Evolutionary conservation across 2,888 invertebrate genomes (phyloP), one percentile per base, ranked within the genome.

Genomic region (Lepidonotus clava): DNA sequence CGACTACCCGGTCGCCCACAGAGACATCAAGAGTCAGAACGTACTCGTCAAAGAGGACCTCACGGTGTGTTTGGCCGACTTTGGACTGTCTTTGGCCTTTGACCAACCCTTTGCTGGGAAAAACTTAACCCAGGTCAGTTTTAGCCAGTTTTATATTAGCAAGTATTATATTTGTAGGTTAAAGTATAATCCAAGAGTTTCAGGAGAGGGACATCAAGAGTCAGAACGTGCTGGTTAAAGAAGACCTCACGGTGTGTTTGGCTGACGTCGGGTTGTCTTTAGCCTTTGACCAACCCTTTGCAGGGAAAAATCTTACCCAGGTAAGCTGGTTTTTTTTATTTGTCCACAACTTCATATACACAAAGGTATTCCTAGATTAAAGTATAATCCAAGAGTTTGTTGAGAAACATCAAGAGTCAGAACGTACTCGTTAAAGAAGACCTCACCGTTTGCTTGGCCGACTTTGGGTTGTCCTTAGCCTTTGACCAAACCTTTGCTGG

Each of bases 11-110:
- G 51, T 80, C 4, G 80, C 41, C 1, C 80, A 80, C 80, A 40
- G 80, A 28, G 80, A 80, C 80, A 51, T 80, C 80, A 80, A 80
- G 51, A 80, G 80, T 21, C 14, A 51, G 24, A 80, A 80, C 21
- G 80, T 80, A 6, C 46, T 80, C 24, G 41, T 80, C 8, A 80
- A 40, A 41, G 46, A 24, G 6, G 46, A 80, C 24, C 41, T 21
- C 8, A 41, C 80, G 14, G 46, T 51, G 6, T 80, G 80, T 24
- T 28, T 80, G 18, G 80, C 80, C 11, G 80, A 80, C 46, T 80
- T 80, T 24, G 80, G 80, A 18, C 80, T 80, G 1, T 18, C 80
- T 8, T 24, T 80, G 8, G 14, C 41, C 28, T 80, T 80, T n/a
- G 38, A 71, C 38, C 11, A 38, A 18, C 8, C 36, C 14, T 18